A percentile compares a stretch with the other conserved stretches of the same genome.
Evolutionary conservation across 2,113 vertebrate genomes (phyloP).

Genomic region (human): DNA sequence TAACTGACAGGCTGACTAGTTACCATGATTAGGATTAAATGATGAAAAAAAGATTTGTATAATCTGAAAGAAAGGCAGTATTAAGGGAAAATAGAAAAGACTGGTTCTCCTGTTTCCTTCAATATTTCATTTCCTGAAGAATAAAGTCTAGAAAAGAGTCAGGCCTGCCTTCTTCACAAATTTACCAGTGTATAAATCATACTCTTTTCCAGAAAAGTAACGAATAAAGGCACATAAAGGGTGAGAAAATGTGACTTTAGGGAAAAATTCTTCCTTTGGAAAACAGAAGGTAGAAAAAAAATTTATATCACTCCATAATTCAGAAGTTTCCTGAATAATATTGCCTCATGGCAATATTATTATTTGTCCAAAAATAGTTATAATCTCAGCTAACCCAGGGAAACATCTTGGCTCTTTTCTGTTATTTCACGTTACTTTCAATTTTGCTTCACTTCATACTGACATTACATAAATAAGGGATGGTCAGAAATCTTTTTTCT

Average conservation of each 20-base stretch:
- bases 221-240: not conserved
- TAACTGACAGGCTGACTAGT: not conserved
- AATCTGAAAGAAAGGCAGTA: not conserved
- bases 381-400: not conserved
- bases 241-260: not conserved
- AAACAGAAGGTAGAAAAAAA: not conserved
- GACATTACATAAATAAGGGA: not conserved
- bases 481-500: not conserved
- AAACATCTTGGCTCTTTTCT: not conserved
- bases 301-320: not conserved
- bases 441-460: not conserved
- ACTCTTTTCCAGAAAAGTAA: not conserved
- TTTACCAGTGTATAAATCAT: not conserved
- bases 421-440: not conserved
- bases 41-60: not conserved
- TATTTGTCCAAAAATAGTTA: not conserved
- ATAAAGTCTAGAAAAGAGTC: not conserved
- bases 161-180: not conserved
- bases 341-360: not conserved
- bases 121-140: not conserved
- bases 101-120: not conserved
- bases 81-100: not conserved
- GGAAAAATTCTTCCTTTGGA: not conserved
- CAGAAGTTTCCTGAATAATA: not conserved
- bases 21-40: not conserved